A percentile compares a stretch with the other conserved stretches of the same genome.
Evolutionary conservation across 2,888 invertebrate species (phyloP).

Genomic region (Seladonia tumulorum): DNA sequence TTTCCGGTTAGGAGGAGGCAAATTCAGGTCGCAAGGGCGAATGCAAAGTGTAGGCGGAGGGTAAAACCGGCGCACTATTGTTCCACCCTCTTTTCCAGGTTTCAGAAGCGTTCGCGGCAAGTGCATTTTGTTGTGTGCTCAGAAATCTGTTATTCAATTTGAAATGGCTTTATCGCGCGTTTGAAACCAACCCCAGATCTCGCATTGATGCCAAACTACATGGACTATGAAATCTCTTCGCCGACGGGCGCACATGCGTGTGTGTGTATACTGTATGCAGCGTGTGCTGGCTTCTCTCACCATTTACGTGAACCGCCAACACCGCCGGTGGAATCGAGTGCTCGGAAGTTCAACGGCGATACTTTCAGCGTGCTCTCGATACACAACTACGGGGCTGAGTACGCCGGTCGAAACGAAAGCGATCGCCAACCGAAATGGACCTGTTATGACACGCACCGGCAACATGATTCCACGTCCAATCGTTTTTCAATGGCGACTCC

Average conservation of each 20-base stretch:
- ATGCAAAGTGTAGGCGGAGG: conserved; percentile 59
- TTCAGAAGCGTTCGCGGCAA: conserved; percentile 71
- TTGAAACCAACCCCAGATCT: conserved; percentile 72
- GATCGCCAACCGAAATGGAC: conserved; percentile 38
- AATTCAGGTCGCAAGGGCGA: conserved; percentile 15
- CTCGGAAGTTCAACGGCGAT: conserved; percentile 64
- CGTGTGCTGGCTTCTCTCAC: conserved; percentile 15
- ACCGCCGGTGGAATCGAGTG: conserved; percentile 59
- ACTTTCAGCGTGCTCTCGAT: conserved; percentile 51
- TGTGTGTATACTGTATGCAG: conserved; percentile 24
- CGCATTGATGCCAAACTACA: conserved; percentile 74
- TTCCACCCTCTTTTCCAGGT: conserved; percentile 68
- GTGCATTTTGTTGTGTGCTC: conserved; percentile 75
- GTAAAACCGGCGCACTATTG: conserved; percentile 59
- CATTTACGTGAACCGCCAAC: conserved; percentile 47
- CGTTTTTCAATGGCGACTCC: neutral
- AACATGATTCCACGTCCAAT: conserved; percentile 36
- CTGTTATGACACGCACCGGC: conserved; percentile 9
- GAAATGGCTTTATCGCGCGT: conserved; percentile 73
- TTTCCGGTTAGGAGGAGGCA: neutral
- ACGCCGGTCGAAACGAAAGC: conserved; percentile 31
- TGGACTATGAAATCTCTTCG: conserved; percentile 72
- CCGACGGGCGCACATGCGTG: conserved; percentile 52
- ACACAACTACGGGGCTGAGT: conserved; percentile 14
- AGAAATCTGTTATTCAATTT: conserved; percentile 76